Percentiles rank a stretch among this genome's conserved stretches.
These are phyloP conservation scores for Anagyrus pseudococci DNA, from an alignment of 2,888 invertebrate genomes.

Conservation along the genomic window DNA sequence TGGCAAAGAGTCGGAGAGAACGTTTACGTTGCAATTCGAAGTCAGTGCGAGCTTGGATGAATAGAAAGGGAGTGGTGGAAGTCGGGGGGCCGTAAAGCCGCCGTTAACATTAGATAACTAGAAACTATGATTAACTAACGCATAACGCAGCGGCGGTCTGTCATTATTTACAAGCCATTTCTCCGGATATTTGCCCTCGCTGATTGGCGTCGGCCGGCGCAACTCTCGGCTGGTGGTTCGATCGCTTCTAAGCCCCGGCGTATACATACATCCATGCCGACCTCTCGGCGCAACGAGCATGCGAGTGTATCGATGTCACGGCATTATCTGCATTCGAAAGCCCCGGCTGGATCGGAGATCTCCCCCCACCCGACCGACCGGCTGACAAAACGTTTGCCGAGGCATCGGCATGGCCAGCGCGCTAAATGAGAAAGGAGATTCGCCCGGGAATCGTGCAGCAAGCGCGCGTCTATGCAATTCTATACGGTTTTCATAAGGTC, in stretches of 20 bases:
- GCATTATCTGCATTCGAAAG: constrained; percentile 5
- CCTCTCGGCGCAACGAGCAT: background rate
- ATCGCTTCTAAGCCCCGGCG: background rate
- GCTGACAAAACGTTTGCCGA: too few species aligned
- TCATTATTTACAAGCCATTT: constrained; percentile 52
- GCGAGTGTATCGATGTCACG: background rate
- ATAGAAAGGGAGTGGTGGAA: background rate
- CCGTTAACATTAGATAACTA: constrained; percentile 52
- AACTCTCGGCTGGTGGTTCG: too few species aligned
- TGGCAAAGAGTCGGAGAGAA: too few species aligned
- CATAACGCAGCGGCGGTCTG: constrained; percentile 38
- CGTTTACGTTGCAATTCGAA: too few species aligned
- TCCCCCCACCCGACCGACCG: too few species aligned
- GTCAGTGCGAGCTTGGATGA: too few species aligned
- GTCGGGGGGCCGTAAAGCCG: constrained; percentile 10
- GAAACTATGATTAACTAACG: constrained; percentile 42
- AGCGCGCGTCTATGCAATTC: too few species aligned
- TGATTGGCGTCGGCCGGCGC: constrained; percentile 24
- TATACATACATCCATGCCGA: background rate
- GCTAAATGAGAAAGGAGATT: too few species aligned
- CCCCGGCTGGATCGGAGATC: too few species aligned
- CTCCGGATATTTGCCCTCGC: constrained; percentile 28
- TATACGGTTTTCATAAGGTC: too few species aligned
- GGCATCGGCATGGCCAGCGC: too few species aligned
- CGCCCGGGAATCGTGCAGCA: too few species aligned